Base-by-base conservation (phyloP, 2,113 vertebrate species). In the Crotalus viridis region DNA sequence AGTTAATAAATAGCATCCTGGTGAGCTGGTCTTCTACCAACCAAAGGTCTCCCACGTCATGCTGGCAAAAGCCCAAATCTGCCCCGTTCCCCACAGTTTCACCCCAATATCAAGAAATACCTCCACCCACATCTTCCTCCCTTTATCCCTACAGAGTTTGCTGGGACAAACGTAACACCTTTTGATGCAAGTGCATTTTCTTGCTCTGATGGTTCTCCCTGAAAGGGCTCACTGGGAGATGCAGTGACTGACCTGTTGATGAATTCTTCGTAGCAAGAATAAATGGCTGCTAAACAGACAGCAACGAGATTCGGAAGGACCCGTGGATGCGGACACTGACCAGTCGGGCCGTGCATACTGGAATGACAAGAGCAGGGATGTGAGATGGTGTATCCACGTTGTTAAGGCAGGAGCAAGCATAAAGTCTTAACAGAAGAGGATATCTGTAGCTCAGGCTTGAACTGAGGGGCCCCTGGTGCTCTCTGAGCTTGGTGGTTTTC, bases 191-290 rank as follows among this genome's bases (percentile, higher is more conserved):
- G 15, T 19, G n/a, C 33, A 21, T 81, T 81, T 81, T 81, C 33
- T 33, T 81, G 13, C 69, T 81, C 7, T 9, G 69, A 81, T 21
- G 69, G 69, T 81, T 81, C 17, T 3, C 69, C 15, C 69, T 2
- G 6, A 81, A 81, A 19, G n/a, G 69, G 69, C 13, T 74, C n/a
- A 17, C 15, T 15, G n/a, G 69, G 69, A 24, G 74, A 19, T 0
- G 54, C 55, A n/a, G 95, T 3, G 12, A 97, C 98, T 97, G 93
- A 99, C 99, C 99, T 99, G 99, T 99, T 99, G 97, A 99, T 99
- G 97, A 99, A 99, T 96, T 99, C 99, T 96, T 99, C 99, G 0
- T 99, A 99, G 97, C 99, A 99, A 51, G 99, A 99, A 95, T 99
- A 99, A 96, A 99, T 99, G 96, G 99, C 99, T 61, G 99, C 99